A percentile compares a stretch with the other conserved stretches of the same genome.
These are phyloP conservation scores for Pheosia tremula DNA, from an alignment of 2,888 invertebrate genomes.

Conservation along the genomic window DNA sequence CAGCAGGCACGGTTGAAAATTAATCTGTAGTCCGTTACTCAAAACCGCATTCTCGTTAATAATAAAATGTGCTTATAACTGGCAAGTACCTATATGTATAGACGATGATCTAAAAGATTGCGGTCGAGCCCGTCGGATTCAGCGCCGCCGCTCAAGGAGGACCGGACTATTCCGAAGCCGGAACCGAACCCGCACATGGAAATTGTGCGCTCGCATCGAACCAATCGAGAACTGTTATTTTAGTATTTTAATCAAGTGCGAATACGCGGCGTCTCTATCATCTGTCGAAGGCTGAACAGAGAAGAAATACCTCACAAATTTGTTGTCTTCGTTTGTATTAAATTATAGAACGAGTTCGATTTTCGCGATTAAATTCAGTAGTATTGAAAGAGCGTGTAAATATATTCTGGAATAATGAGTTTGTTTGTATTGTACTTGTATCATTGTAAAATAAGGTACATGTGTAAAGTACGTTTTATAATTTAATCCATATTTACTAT, in stretches of 20 bases:
- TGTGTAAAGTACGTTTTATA: neutral
- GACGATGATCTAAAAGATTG: slow-evolving; percentile 73
- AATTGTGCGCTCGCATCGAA: slow-evolving; percentile 54
- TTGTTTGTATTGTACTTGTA: neutral
- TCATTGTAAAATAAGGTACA: neutral
- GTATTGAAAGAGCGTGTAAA: slow-evolving; percentile 20
- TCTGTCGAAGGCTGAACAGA: slow-evolving; percentile 12
- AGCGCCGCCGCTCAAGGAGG: slow-evolving; percentile 74
- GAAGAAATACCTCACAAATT: slow-evolving; percentile 13
- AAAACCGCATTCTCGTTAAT: slow-evolving; percentile 35
- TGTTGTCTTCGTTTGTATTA: slow-evolving; percentile 27
- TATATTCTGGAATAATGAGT: neutral
- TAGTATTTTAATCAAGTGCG: slow-evolving; percentile 33
- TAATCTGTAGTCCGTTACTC: slow-evolving; percentile 36
- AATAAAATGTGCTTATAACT: slow-evolving; percentile 38
- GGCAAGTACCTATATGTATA: slow-evolving; percentile 35
- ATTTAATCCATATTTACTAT: slow-evolving; percentile 4
- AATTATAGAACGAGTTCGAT: slow-evolving; percentile 24
- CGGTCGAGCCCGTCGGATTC: slow-evolving; percentile 60
- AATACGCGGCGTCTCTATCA: slow-evolving; percentile 25
- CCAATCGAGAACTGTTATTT: slow-evolving; percentile 49
- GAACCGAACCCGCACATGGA: slow-evolving; percentile 68
- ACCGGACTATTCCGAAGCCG: slow-evolving; percentile 79
- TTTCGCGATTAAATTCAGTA: slow-evolving; percentile 29
- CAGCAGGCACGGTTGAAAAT: slow-evolving; percentile 29